phyloP scores from a whole-genome alignment of 2,113 vertebrate genomes.

The human region GRCh38 chr4:83125501-83126000 shows the following conservation, averaged over 20 bases:
- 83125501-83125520: too few species aligned
- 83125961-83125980: neutral
- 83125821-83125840: neutral
- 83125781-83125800: neutral
- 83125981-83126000: neutral
- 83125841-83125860: neutral
- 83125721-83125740: neutral
- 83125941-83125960: neutral
- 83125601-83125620: too few species aligned
- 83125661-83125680: too few species aligned
- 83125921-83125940: neutral
- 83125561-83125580: too few species aligned
- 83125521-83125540: too few species aligned
- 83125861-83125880: neutral
- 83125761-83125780: neutral
- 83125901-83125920: neutral
- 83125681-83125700: too few species aligned
- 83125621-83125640: too few species aligned
- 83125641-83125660: too few species aligned
- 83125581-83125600: too few species aligned
- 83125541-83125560: too few species aligned
- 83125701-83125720: too few species aligned
- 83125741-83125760: neutral
- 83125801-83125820: neutral
- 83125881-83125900: neutral